A percentile compares a stretch with the other conserved stretches of the same genome.
Conservation (phyloP, 2,113 vertebrate genomes). For the Symphodus melops region DNA sequence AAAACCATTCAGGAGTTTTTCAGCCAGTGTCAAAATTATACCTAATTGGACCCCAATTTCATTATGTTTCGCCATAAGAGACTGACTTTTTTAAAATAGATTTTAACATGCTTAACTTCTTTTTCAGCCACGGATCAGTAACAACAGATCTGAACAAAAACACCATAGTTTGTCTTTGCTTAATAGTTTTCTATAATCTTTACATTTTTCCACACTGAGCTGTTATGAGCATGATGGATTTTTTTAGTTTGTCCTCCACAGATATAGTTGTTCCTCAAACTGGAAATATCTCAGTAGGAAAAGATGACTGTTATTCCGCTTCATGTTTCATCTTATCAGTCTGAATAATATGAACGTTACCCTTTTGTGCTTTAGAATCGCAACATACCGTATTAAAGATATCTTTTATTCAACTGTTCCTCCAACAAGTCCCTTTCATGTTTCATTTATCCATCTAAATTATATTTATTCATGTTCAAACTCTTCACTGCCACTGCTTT, state of each 20-base stretch:
- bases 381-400: neutral
- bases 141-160: neutral
- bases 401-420: too few relatives aligned
- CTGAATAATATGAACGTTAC: neutral
- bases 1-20: neutral
- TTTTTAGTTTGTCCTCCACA: neutral
- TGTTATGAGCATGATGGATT: slow-evolving; percentile 7
- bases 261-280: slow-evolving; percentile 15
- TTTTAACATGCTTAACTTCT: neutral
- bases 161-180: neutral
- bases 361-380: neutral
- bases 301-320: neutral
- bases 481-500: neutral
- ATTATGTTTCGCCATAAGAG: neutral
- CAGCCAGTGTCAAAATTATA: neutral
- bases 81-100: neutral
- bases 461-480: neutral
- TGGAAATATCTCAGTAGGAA: slow-evolving; percentile 20
- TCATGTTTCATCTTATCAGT: neutral
- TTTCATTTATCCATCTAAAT: too few relatives aligned
- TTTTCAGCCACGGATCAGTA: neutral
- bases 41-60: neutral
- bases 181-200: neutral
- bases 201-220: neutral
- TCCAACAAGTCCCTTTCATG: neutral